phyloP scores from a whole-genome alignment of 2,113 vertebrate genomes.

The Cinclus cinclus region DNA sequence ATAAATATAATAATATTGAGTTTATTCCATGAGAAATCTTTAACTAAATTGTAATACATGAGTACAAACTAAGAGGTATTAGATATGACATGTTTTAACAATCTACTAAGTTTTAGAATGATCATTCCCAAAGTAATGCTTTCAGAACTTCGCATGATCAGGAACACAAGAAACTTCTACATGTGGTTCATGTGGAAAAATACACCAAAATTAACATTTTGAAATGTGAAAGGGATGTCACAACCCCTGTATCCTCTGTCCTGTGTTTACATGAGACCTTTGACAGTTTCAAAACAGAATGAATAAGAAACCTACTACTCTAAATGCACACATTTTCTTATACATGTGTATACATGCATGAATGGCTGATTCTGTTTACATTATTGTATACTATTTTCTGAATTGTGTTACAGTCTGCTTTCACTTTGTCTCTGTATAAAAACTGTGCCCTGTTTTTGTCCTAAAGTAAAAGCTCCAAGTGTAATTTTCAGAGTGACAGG shows the following conservation, averaged over 20 bases:
- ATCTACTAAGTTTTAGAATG: not conserved
- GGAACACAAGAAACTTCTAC: not conserved
- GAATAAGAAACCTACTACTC: not conserved
- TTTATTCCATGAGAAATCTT: not conserved
- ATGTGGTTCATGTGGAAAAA: not conserved
- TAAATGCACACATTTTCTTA: not conserved
- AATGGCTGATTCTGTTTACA: not conserved
- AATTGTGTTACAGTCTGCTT: not conserved
- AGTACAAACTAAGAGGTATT: not conserved
- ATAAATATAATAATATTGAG: not conserved
- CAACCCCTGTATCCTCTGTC: not conserved
- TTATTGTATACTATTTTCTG: not conserved
- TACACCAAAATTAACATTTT: not conserved
- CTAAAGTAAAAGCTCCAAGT: not conserved
- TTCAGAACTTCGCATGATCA: not conserved
- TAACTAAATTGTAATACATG: not conserved
- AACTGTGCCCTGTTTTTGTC: not conserved
- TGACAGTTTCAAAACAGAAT: not conserved
- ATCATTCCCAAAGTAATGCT: not conserved
- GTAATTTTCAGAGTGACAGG: not conserved
- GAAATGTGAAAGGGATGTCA: not conserved
- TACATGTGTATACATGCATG: not conserved
- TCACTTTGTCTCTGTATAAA: not conserved
- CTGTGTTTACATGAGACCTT: not conserved
- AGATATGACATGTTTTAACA: not conserved